These are phyloP conservation scores for Dromiciops gliroides DNA, from an alignment of 2,113 vertebrate species.

Conservation along the genomic window DNA sequence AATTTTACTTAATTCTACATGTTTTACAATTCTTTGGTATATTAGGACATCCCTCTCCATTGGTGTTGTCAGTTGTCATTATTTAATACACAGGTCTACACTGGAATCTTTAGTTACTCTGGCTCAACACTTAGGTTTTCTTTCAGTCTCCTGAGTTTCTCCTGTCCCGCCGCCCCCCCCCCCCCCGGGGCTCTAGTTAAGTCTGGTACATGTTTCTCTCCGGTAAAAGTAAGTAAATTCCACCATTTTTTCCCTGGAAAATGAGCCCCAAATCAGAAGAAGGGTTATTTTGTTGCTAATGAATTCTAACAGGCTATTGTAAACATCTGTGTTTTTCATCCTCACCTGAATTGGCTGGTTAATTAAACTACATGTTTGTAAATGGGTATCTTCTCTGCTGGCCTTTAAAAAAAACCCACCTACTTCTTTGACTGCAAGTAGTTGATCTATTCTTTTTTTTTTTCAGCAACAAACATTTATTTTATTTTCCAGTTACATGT, in stretches of 20 bases:
- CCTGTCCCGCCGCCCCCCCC: too few relatives aligned
- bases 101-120: not conserved
- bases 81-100: not conserved
- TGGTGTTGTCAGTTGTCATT: not conserved
- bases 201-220: not conserved
- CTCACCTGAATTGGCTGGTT: conserved; percentile 82
- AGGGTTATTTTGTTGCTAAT: conserved; percentile 79
- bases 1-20: not conserved
- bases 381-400: conserved; percentile 75
- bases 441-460: conserved; percentile 63
- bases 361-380: conserved; percentile 82
- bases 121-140: conserved; percentile 34
- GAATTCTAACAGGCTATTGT: conserved; percentile 81
- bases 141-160: conserved; percentile 37
- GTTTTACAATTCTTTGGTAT: not conserved
- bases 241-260: conserved; percentile 72
- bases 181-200: not conserved
- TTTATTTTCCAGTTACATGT: too few relatives aligned
- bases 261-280: conserved; percentile 73
- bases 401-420: conserved; percentile 50
- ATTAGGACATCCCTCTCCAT: not conserved
- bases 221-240: conserved; percentile 53
- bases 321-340: conserved; percentile 74
- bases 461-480: too few relatives aligned
- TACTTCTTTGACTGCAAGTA: conserved; percentile 75